phyloP scores from a whole-genome alignment of 1,140 invertebrate species.

The Asbolus verrucosus region DNA sequence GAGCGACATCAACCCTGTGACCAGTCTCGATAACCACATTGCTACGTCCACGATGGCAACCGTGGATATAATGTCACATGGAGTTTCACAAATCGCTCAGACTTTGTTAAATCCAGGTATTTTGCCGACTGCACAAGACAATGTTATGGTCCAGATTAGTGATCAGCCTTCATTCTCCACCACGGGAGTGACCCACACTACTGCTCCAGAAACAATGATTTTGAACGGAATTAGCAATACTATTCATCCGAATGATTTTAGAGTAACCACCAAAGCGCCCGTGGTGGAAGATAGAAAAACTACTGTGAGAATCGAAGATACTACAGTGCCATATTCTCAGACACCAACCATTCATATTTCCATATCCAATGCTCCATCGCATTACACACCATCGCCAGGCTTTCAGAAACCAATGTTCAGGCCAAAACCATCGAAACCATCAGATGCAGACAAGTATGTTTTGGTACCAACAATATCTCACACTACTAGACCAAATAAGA shows the following conservation, averaged over 20 bases:
- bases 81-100: conserved; percentile 68
- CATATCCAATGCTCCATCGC: conserved; percentile 59
- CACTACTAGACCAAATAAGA: conserved; percentile 63
- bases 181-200: conserved; percentile 70
- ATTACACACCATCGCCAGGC: conserved; percentile 55
- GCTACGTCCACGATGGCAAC: conserved; percentile 46
- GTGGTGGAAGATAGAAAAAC: conserved; percentile 58
- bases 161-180: conserved; percentile 63
- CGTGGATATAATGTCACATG: conserved; percentile 60
- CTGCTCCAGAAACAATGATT: conserved; percentile 74
- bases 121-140: conserved; percentile 60
- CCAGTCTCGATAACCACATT: conserved; percentile 51
- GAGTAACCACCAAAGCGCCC: conserved; percentile 62
- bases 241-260: conserved; percentile 73
- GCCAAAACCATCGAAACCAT: conserved; percentile 60
- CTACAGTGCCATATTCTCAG: conserved; percentile 49
- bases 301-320: conserved; percentile 54
- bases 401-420: conserved; percentile 58
- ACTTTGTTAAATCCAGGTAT: conserved; percentile 64
- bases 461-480: conserved; percentile 69
- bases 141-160: conserved; percentile 60
- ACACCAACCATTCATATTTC: conserved; percentile 59
- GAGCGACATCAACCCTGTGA: conserved; percentile 60
- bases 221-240: conserved; percentile 74
- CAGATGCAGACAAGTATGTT: conserved; percentile 65